Base-by-base conservation (phyloP, 2,888 invertebrate species). In the Epinotia ramella region DNA sequence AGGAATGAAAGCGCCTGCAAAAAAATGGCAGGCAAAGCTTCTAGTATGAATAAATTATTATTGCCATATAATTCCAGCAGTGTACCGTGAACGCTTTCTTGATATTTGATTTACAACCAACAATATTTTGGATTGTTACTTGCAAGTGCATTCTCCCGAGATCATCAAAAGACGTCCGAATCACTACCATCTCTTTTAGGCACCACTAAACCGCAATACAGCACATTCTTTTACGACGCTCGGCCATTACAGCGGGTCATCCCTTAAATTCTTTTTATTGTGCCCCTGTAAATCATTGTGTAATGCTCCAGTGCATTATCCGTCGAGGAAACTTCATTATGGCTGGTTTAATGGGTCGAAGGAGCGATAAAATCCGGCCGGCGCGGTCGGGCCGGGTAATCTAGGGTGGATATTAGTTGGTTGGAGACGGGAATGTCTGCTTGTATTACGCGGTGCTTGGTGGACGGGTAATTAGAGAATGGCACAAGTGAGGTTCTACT, bases 261-360 rank as follows among this genome's bases (percentile, higher is more conserved):
- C 93, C 93, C 94, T 93, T 93, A 93, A 93, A 94, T 93, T 93
- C 92, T 93, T 94, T 94, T 94, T 94, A 94, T 93, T 94, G 93
- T 86, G 86, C 89, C 91, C 92, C 91, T 91, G 93, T 94, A 94
- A 94, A 94, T 94, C 94, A 94, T 94, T 90, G 93, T 89, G 92
- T 92, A 91, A 93, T 92, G 92, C 94, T 87, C 87, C 88, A 91
- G 91, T 93, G 93, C 92, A 94, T 94, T 94, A 93, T 92, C 92
- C 91, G 90, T 82, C 86, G 86, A 88, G 89, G 93, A 93, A 92
- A 94, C 93, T 94, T 94, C 94, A 94, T 94, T 94, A 94, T 92
- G 93, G 93, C 86, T 89, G 91, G 93, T 93, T 94, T 94, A 94
- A 94, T 94, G 94, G 94, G 89, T 91, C 89, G 92, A 87, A 93